phyloP scores from a whole-genome alignment of 2,113 vertebrate genomes.

The Aegithalos caudatus region DNA sequence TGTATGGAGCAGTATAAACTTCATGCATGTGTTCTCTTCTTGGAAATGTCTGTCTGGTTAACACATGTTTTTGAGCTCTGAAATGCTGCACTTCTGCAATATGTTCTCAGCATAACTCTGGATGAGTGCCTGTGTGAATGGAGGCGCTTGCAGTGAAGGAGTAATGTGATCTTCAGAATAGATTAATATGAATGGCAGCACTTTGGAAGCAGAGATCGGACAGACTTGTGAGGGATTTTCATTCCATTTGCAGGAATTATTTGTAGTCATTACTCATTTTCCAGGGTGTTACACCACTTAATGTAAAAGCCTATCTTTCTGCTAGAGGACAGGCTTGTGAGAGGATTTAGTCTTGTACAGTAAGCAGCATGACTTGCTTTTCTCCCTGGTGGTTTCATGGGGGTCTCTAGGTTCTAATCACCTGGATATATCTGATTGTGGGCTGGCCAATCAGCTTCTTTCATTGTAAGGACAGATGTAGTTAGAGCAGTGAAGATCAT shows the following conservation, averaged over 20 bases:
- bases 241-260: background rate
- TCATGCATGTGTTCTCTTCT: background rate
- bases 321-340: background rate
- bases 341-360: background rate
- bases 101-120: slow-evolving; percentile 33
- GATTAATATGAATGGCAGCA: slow-evolving; percentile 12
- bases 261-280: background rate
- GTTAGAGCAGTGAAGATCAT: background rate
- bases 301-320: background rate
- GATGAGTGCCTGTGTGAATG: slow-evolving; percentile 20
- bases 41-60: background rate
- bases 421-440: background rate
- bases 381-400: background rate
- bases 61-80: background rate
- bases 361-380: background rate
- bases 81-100: background rate
- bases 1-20: background rate
- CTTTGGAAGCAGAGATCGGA: background rate
- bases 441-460: background rate
- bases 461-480: background rate
- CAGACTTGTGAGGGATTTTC: background rate
- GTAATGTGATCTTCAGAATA: background rate
- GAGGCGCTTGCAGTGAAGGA: background rate
- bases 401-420: background rate
- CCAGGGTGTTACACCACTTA: background rate